These are phyloP conservation scores for Drymonia ruficornis DNA, from an alignment of 2,888 invertebrate genomes.

Conservation along the genomic window DNA sequence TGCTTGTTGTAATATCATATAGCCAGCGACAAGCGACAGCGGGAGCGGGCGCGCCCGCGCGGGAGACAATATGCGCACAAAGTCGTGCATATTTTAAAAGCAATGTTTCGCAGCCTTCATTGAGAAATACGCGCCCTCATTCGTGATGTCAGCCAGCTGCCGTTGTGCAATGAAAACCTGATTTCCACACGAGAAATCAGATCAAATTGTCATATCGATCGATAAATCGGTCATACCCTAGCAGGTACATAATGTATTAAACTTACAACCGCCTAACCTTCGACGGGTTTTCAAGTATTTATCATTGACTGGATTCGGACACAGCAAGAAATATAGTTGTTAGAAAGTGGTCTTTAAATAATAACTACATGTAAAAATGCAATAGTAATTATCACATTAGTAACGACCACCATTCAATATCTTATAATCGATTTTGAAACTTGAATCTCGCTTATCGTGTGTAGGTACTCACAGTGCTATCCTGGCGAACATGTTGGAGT, in stretches of 20 bases:
- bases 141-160: slow-evolving; percentile 74
- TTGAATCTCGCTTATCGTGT: slow-evolving; percentile 7
- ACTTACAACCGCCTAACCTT: slow-evolving; percentile 13
- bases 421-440: slow-evolving; percentile 10
- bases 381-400: slow-evolving; percentile 33
- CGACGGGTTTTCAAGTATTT: slow-evolving; percentile 45
- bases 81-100: slow-evolving; percentile 81
- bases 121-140: slow-evolving; percentile 81
- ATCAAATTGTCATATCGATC: slow-evolving; percentile 61
- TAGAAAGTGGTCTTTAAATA: slow-evolving; percentile 67
- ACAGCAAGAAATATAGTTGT: slow-evolving; percentile 31
- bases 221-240: slow-evolving; percentile 27
- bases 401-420: slow-evolving; percentile 21
- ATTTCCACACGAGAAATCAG: slow-evolving; percentile 76
- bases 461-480: slow-evolving; percentile 73
- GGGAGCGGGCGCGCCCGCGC: slow-evolving; percentile 25
- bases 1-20: slow-evolving; percentile 1
- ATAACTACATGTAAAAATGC: slow-evolving; percentile 33
- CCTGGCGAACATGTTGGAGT: slow-evolving; percentile 68
- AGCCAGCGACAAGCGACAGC: slow-evolving; percentile 13
- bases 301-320: slow-evolving; percentile 25
- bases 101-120: slow-evolving; percentile 80
- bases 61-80: slow-evolving; percentile 65
- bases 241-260: background rate
- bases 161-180: slow-evolving; percentile 78